Conservation (phyloP, 2,888 invertebrate genomes). For the Pandemis cinnamomeana region DNA sequence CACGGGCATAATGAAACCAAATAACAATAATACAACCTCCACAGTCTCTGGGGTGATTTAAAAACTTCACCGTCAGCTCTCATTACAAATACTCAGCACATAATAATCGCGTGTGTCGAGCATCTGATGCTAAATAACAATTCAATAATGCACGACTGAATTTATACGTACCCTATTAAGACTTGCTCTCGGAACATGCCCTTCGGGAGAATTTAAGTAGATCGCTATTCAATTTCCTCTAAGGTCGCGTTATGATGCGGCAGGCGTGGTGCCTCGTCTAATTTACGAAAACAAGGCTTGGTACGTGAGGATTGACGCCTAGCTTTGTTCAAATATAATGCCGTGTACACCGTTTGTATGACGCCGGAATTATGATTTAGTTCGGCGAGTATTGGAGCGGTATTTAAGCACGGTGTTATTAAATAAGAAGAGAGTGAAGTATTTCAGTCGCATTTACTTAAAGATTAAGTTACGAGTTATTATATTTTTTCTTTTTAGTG, state of each 20-base stretch:
- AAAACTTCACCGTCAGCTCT: not conserved
- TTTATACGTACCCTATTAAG: constrained; percentile 46
- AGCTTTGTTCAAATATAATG: constrained; percentile 35
- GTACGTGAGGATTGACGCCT: constrained; percentile 38
- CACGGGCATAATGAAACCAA: not conserved
- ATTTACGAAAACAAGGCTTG: constrained; percentile 56
- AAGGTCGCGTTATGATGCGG: constrained; percentile 47
- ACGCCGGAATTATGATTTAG: constrained; percentile 11
- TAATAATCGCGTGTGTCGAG: constrained; percentile 19
- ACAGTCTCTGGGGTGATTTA: not conserved
- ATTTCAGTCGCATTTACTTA: too few species aligned
- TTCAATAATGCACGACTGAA: constrained; percentile 45
- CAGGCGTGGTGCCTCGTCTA: constrained; percentile 48
- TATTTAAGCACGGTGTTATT: not conserved
- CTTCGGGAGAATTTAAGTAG: constrained; percentile 58
- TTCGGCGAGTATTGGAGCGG: not conserved
- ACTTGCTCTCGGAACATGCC: constrained; percentile 47
- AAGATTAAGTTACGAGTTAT: too few species aligned
- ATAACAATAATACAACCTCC: not conserved
- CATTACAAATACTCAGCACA: constrained; percentile 1
- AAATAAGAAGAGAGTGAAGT: not conserved
- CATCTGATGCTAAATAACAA: constrained; percentile 41
- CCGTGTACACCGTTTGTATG: not conserved
- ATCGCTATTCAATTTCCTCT: constrained; percentile 69
- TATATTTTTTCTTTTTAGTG: too few species aligned